Conservation (phyloP, 2,113 vertebrate species). For the Galemys pyrenaicus region DNA sequence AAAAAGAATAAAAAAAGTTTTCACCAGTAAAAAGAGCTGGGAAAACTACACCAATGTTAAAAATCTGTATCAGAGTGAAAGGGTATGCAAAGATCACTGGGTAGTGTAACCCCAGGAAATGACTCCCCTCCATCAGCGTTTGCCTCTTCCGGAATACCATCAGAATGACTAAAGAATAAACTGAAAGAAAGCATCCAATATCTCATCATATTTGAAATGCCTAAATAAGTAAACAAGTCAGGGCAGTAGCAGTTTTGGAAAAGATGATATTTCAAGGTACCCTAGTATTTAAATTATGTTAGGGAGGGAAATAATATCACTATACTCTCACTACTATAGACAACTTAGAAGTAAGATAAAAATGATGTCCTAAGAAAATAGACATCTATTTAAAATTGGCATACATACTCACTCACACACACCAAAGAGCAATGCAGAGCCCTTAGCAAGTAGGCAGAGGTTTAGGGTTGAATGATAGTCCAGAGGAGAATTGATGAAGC, state of each 20-base stretch:
- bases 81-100: not conserved
- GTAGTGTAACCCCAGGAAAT: not conserved
- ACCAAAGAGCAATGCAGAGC: not conserved
- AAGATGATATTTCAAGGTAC: not conserved
- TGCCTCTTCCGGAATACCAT: not conserved
- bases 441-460: not conserved
- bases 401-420: not conserved
- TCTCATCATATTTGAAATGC: not conserved
- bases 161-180: not conserved
- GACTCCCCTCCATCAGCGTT: not conserved
- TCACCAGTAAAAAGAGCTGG: not conserved
- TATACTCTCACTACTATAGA: not conserved
- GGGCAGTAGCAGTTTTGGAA: not conserved
- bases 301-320: not conserved
- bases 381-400: not conserved
- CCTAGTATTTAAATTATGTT: not conserved
- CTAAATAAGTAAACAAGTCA: not conserved
- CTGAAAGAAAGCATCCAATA: not conserved
- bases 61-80: not conserved
- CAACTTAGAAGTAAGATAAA: not conserved
- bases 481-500: not conserved
- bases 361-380: not conserved
- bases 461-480: not conserved
- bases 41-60: not conserved
- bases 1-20: not conserved